Evolutionary conservation across 2,888 invertebrate genomes (phyloP).

Genomic region (Morpho helenor): DNA sequence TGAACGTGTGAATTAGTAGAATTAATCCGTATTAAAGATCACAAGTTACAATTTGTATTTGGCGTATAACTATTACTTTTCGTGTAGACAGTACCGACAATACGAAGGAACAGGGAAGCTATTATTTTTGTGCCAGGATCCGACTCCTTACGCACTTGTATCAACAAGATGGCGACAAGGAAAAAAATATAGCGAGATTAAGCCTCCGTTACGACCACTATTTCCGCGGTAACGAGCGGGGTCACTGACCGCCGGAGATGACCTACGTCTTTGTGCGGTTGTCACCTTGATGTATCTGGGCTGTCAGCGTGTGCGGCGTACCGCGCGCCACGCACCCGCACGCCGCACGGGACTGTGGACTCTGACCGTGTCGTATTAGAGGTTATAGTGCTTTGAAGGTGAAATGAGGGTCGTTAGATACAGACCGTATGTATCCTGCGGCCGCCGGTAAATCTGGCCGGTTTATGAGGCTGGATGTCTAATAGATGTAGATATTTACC

Average conservation of each 20-base stretch:
- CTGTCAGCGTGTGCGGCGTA: no score
- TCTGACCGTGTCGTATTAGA: neutral
- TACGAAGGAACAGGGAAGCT: no score
- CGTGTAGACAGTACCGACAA: no score
- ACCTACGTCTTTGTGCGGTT: slow-evolving; percentile 12
- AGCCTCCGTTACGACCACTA: slow-evolving; percentile 4
- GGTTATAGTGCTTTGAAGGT: slow-evolving; percentile 1
- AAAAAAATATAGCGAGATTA: no score
- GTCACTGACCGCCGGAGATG: slow-evolving; percentile 12
- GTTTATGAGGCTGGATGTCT: slow-evolving; percentile 7
- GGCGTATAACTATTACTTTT: no score
- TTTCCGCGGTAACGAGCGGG: slow-evolving; percentile 10
- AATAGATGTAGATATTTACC: slow-evolving; percentile 11
- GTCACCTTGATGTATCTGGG: slow-evolving; percentile 12
- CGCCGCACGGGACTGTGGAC: neutral
- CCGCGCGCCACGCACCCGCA: no score
- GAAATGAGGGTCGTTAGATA: neutral
- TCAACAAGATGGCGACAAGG: no score
- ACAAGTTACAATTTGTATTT: no score
- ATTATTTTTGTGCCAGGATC: no score
- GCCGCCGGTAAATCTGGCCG: slow-evolving; percentile 7
- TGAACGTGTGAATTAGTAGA: no score
- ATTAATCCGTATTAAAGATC: no score
- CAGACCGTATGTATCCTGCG: slow-evolving; percentile 1
- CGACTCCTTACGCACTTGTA: no score